Evolutionary conservation across 1,140 invertebrate species (phyloP), one percentile per base, ranked within the genome.

Genomic region (Bicyclus anynana): DNA sequence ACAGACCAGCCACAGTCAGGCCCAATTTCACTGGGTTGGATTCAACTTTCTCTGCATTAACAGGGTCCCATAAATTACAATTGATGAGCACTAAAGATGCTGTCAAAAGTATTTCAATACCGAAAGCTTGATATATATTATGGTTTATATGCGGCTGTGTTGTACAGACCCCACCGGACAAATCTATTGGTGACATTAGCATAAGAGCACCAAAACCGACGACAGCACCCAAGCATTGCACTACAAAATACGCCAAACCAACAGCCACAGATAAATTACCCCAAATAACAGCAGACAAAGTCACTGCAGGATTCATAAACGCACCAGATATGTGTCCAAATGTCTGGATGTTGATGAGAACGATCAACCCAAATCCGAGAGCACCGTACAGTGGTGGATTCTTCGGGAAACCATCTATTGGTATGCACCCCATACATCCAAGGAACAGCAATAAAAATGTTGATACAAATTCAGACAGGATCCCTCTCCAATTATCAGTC

Each of bases 291-390:
- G 95, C 91, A 5, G 92, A 92, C 1, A 92, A 61, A 1, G 95
- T 94, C 1, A 97, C 92, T 0, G 92, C 91, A 1, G 95, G 95
- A 79, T 97, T 97, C 65, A 97, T 91, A 56, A 94, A 92, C 35
- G 92, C 91, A 54, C 92, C 93, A 52, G 93, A 94, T 60, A 95
- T 91, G 61, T 94, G 93, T 1, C 91, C 93, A 64, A 94, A 91
- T 13, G 89, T 89, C 91, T 94, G 86, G 26, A 91, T 91, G 64
- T 87, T 83, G 21, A 85, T 72, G 27, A 80, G 38, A n/a, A 87
- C 80, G 12, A 72, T 61, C 5, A 84, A 63, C 9, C 84, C 84
- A 50, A 86, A 88, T 5, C 74, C 77, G 33, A 85, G 49, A 0
- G 81, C 64, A 0, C 60, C 60, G 18, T 78, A 82, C 12, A 83